These are phyloP conservation scores for Zeuzera pyrina DNA, from an alignment of 2,888 invertebrate genomes.

Conservation along the genomic window DNA sequence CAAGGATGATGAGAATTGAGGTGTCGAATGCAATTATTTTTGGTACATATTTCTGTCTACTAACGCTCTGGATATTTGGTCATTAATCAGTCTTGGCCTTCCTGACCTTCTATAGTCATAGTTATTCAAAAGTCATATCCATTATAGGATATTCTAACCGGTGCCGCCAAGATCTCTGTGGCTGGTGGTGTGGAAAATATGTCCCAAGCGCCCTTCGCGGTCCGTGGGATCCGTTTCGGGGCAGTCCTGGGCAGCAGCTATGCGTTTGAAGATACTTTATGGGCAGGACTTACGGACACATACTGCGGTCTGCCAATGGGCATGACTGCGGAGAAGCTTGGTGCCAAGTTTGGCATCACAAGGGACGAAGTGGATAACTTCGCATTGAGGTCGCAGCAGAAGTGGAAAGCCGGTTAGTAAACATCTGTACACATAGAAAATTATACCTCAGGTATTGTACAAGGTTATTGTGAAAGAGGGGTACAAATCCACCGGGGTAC, in stretches of 20 bases:
- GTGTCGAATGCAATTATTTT: no score
- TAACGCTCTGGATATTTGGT: no score
- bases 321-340: constrained; percentile 94
- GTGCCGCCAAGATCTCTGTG: constrained; percentile 87
- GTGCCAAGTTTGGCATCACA: constrained; percentile 83
- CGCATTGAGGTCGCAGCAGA: constrained; percentile 86
- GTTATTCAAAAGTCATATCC: no score
- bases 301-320: constrained; percentile 96
- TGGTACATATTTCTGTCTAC: no score
- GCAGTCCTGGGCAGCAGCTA: constrained; percentile 84
- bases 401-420: constrained; percentile 85
- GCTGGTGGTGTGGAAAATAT: constrained; percentile 97
- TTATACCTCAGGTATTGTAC: no score
- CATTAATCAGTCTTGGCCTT: no score
- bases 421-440: no score
- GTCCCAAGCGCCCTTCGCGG: constrained; percentile 92
- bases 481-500: no score
- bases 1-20: no score
- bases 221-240: constrained; percentile 90
- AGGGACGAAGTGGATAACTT: constrained; percentile 89
- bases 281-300: constrained; percentile 88
- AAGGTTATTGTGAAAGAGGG: no score
- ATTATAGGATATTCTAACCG: constrained; percentile 90
- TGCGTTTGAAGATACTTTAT: constrained; percentile 90
- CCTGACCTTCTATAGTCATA: no score